Base-by-base conservation (phyloP, 2,888 invertebrate genomes). In the Anarsia innoxiella region DNA sequence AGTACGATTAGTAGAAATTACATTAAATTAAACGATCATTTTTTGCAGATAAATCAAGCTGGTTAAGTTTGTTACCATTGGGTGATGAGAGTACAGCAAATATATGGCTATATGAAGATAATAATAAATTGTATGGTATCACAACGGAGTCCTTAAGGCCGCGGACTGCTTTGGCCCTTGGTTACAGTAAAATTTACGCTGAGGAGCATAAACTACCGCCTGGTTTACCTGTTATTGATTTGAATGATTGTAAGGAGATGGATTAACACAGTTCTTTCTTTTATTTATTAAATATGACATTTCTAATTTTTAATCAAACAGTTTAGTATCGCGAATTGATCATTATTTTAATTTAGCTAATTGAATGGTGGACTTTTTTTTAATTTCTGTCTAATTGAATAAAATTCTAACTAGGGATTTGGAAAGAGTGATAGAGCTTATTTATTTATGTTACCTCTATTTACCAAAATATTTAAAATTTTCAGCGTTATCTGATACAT, bases 41-140 rank as follows among this genome's bases (percentile, higher is more conserved):
- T 4, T 27, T 13, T 36, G 45, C 44, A 77, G 77, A 77, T 48
- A 74, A 73, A 60, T 65, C 71, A 9, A 77, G 74, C 44, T 77
- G 77, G 77, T 54, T 77, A 16, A 49, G 70, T 28, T 42, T 77
- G 11, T 36, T 77, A 5, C 66, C 67, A 1, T 45, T 75, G 3
- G 74, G 73, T 0, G 59, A 61, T 14, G 40, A 56, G 30, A 42
- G 30, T 8, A 53, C 69, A 0, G 68, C 75, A 2, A 77, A 76
- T 46, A 48, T 75, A 1, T 77, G 76, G 76, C 35, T 77, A 3
- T 66, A 68, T 47, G 65, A 74, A 47, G 67, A 73, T 23, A 51
- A 58, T 10, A 45, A 53, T 23, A 51, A 68, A 19, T 41, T 77
- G 9, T 76, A 58, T 49, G 68, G 56, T 0, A 45, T 74, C 0